Evolutionary conservation across 2,113 vertebrate genomes (phyloP), one percentile per base, ranked within the genome.

Genomic region (Centropus bengalensis): DNA sequence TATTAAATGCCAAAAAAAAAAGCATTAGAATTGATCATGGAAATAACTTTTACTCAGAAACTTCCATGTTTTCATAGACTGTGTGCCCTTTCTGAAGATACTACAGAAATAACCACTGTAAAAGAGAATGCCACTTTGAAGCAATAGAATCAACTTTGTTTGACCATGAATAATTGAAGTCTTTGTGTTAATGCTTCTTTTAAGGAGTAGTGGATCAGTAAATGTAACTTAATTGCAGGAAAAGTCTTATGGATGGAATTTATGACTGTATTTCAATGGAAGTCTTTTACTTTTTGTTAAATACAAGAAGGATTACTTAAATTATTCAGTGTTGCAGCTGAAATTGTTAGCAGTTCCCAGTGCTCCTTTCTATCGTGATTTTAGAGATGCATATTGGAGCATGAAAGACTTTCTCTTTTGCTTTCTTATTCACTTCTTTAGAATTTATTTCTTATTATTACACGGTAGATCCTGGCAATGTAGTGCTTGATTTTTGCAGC

Each of bases 191-290:
- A 98, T 96, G 79, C 82, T 96, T 95, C 94, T 96, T 98, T 98
- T 97, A 97, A 97, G 91, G 91, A 96, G 93, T 97, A 97, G 97
- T 97, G 97, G 97, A 97, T 97, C 96, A 97, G 97, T 89, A 97
- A 97, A 97, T 96, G 93, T 96, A 94, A 97, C 94, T 97, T 98
- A 98, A 98, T 98, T 98, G 97, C 95, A 98, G 98, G 96, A 96
- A 95, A 96, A 96, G 93, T 63, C 96, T 97, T 97, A 94, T 92
- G 91, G 95, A 97, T 96, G 96, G 97, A 97, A 98, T 97, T 97
- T 90, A 75, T 94, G 94, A 97, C 83, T 96, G 89, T 95, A 89
- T 97, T 98, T 97, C 96, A 97, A 76, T 94, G 96, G 97, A 94
- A 90, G 93, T 97, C 95, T 97, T 96, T 97, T 96, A 96, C 95